Evolutionary conservation across 2,797 vertebrate genomes (phyloP).

Genomic region (Anomalospiza imberbis): DNA sequence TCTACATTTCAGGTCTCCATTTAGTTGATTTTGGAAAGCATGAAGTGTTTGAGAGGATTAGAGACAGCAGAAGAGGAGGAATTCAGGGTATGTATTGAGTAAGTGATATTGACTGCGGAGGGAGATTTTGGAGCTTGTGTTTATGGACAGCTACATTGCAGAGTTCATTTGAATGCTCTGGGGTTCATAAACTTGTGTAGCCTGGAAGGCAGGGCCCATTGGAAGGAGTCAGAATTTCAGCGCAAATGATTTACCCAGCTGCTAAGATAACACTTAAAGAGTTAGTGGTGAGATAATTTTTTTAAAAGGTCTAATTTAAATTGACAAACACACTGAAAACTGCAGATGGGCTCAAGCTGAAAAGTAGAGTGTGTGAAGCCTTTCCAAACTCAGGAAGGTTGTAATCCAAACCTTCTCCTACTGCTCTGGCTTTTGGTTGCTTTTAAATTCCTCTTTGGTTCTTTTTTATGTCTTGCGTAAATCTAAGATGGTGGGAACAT

Average conservation of each 20-base stretch:
- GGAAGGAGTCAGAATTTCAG: not conserved
- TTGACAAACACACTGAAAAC: not conserved
- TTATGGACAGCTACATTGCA: not conserved
- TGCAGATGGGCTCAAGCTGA: not conserved
- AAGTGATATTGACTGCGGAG: not conserved
- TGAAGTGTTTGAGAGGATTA: not conserved
- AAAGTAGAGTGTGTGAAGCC: not conserved
- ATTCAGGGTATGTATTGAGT: not conserved
- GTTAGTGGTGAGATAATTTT: not conserved
- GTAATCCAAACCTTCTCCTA: not conserved
- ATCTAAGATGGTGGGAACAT: not conserved
- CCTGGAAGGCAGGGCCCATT: not conserved
- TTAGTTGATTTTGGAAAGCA: not conserved
- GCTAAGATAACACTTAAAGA: not conserved
- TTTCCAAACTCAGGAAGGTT: constrained; percentile 4
- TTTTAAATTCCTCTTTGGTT: not conserved
- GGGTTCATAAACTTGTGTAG: not conserved
- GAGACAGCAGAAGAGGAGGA: not conserved
- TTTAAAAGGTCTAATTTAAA: not conserved
- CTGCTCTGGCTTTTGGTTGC: not conserved
- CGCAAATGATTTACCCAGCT: not conserved
- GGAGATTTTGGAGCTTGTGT: not conserved
- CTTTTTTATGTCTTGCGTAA: not conserved
- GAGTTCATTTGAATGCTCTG: not conserved
- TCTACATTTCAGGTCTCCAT: not conserved